Base-by-base conservation (phyloP, 2,888 invertebrate genomes). In the Metalampra italica region DNA sequence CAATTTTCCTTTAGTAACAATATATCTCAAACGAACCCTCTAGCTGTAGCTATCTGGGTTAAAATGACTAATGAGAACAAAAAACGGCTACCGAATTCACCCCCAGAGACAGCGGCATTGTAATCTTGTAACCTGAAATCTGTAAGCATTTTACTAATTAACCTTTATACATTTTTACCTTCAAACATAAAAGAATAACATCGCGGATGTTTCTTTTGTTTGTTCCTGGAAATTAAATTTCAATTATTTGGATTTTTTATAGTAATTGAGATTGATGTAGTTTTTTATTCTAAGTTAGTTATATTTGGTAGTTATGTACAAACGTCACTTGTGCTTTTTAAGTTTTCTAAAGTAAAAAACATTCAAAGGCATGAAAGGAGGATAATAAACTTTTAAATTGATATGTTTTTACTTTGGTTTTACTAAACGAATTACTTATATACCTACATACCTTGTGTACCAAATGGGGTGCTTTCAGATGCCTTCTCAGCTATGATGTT, bases 111-210 rank as follows among this genome's bases (percentile, higher is more conserved):
- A 29, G 76, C 86, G 53, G 66, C 65, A 73, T 82, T 87, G 78
- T 78, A 86, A 71, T 88, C 87, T 79, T 89, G 88, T 79, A 89
- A 76, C 67, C 88, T 84, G 82, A 88, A 89, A 87, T 89, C 88
- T 89, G 62, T 80, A 80, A 75, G 75, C 62, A 73, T 70, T 65
- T 58, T 41, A 34, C 62, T 72, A 75, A 78, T 82, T 79, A 80
- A 59, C 49, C 53, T 50, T 32, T 42, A 51, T 60, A 59, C 47
- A 54, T 43, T 46, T 56, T 48, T 60, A 51, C 56, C 47, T 40
- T 40, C 50, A 50, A 34, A 41, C 5, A 4, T 12, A 37, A 47
- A 45, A n/a, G n/a, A n/a, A n/a, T 43, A 46, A 39, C 14, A 30
- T 47, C 45, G 9, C 14, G 29, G 29, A 15, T 7, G 15, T 29